These are phyloP conservation scores for Otolemur crassicaudatus DNA, from an alignment of 2,797 vertebrate species.

Conservation along the genomic window DNA sequence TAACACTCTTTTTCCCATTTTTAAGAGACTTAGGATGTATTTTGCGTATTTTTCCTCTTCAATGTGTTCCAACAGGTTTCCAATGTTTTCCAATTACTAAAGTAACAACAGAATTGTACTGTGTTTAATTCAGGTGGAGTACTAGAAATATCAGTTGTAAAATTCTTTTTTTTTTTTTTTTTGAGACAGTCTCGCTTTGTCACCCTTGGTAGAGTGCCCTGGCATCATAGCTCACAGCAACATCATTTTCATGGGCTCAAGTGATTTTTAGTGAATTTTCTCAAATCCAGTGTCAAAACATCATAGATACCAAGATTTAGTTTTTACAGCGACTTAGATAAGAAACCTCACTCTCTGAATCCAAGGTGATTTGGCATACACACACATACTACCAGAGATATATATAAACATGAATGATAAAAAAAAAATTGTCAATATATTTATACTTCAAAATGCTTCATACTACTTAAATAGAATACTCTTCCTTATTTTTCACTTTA, in stretches of 20 bases:
- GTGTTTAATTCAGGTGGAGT: background rate
- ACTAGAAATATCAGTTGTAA: constrained; percentile 54
- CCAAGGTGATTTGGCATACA: background rate
- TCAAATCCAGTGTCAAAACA: background rate
- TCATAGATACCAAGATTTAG: constrained; percentile 27
- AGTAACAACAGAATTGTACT: background rate
- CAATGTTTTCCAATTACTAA: background rate
- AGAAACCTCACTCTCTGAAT: background rate
- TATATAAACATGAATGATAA: background rate
- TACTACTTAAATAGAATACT: background rate
- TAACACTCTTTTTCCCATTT: background rate
- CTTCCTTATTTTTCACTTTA: background rate
- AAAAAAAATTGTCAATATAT: background rate
- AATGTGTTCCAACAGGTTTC: constrained; percentile 31
- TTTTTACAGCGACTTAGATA: constrained; percentile 36
- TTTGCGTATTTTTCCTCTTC: constrained; percentile 13
- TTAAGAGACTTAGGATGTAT: background rate
- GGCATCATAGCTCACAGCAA: too few species aligned
- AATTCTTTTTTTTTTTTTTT: background rate
- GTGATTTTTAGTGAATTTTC: background rate
- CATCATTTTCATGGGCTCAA: too few species aligned
- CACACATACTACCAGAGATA: background rate
- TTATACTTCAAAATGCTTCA: background rate
- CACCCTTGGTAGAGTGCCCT: too few species aligned
- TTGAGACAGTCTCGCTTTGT: too few species aligned